phyloP scores from a whole-genome alignment of 2,797 vertebrate species.

The Poeciliopsis paucimaculata region DNA sequence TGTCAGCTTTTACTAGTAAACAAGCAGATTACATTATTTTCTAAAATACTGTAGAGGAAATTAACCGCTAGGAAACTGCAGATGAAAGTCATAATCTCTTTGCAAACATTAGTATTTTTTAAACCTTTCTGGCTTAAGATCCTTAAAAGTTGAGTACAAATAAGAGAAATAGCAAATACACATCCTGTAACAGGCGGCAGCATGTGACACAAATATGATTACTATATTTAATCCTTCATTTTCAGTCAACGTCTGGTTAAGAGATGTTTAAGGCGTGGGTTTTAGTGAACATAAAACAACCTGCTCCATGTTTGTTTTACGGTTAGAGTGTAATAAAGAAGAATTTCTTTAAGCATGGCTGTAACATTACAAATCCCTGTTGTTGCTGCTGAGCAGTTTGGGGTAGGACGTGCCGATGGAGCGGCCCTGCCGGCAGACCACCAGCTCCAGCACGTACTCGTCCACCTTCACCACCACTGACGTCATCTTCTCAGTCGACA shows the following conservation, averaged over 20 bases:
- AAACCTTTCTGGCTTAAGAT: not conserved
- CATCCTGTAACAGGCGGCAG: not conserved
- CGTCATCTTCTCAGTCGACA: constrained; percentile 74
- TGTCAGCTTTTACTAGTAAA: not conserved
- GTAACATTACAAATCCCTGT: constrained; percentile 65
- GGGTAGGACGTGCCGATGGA: constrained; percentile 86
- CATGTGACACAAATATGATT: not conserved
- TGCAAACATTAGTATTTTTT: not conserved
- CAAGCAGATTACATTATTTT: not conserved
- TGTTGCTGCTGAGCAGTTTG: constrained; percentile 81
- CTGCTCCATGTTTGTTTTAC: constrained; percentile 18
- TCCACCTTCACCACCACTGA: constrained; percentile 77
- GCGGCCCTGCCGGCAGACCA: constrained; percentile 77
- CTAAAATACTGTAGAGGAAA: not conserved
- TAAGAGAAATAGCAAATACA: not conserved
- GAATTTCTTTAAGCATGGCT: not conserved
- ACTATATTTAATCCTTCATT: not conserved
- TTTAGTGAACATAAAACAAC: constrained; percentile 38
- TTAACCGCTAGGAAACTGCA: no score
- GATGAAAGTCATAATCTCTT: not conserved
- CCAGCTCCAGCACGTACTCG: constrained; percentile 81
- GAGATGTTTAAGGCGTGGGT: not conserved
- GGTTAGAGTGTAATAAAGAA: constrained; percentile 3
- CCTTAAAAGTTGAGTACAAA: constrained; percentile 2
- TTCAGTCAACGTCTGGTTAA: constrained; percentile 10